These are phyloP conservation scores for Dicrostonyx torquatus DNA, from an alignment of 2,797 vertebrate species.

Conservation along the genomic window DNA sequence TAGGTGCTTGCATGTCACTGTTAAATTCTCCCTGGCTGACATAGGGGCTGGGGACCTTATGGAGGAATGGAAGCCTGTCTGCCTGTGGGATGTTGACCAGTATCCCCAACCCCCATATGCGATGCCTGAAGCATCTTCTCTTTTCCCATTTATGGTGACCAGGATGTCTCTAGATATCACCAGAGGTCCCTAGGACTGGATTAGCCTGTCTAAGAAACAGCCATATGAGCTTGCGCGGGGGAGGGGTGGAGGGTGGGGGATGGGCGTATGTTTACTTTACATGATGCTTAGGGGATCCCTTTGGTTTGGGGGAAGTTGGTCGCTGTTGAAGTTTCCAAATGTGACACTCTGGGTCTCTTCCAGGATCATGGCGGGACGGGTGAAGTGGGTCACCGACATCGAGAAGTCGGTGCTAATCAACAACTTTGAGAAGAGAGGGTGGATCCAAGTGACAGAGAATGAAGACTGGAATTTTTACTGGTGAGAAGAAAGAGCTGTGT, in stretches of 20 bases:
- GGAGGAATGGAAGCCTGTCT: background rate
- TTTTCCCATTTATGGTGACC: background rate
- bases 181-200: background rate
- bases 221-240: accelerated
- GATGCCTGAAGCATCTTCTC: background rate
- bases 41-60: background rate
- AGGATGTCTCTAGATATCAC: background rate
- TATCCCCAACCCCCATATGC: accelerated
- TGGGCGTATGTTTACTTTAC: background rate
- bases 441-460: constrained; percentile 94
- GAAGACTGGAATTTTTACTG: constrained; percentile 99
- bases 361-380: constrained; percentile 94
- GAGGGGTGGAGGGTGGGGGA: too few species aligned
- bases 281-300: background rate
- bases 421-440: constrained; percentile 99
- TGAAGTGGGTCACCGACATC: constrained; percentile 99
- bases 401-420: constrained; percentile 99
- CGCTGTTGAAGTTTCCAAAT: background rate
- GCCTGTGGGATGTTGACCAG: accelerated
- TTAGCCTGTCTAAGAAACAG: background rate
- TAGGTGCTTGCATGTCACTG: too few species aligned
- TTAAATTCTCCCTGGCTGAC: accelerated
- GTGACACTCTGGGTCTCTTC: background rate
- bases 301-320: accelerated
- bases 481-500: constrained; percentile 80